A percentile compares a stretch with the other conserved stretches of the same genome.
Evolutionary conservation across 2,797 vertebrate species (phyloP).

Genomic region (Liparis tanakae): DNA sequence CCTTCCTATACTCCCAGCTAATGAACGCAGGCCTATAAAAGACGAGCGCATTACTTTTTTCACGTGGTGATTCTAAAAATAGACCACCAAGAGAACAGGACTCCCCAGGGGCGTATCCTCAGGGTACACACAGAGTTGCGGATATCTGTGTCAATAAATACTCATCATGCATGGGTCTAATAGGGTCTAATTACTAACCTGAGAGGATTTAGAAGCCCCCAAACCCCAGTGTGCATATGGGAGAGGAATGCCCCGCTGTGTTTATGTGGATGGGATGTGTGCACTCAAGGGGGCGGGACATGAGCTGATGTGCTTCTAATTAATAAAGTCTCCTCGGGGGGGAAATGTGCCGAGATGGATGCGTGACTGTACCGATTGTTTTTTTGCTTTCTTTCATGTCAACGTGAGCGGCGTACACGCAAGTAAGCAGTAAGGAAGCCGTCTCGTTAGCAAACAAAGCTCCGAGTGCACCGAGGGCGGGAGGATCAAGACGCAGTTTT

Average conservation of each 20-base stretch:
- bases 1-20: conserved; percentile 13
- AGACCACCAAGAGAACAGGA: conserved; percentile 52
- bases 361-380: conserved; percentile 21
- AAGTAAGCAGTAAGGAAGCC: conserved; percentile 22
- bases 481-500: background rate
- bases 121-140: conserved; percentile 32
- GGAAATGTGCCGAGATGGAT: conserved; percentile 26
- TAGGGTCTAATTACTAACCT: conserved; percentile 76
- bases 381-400: conserved; percentile 36
- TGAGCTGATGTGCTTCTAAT: conserved; percentile 64
- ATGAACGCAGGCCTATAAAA: conserved; percentile 50
- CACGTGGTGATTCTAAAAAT: conserved; percentile 53
- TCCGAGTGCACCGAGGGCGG: conserved; percentile 5
- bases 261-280: conserved; percentile 62
- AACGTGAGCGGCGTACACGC: conserved; percentile 6
- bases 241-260: conserved; percentile 67
- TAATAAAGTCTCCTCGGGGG: conserved; percentile 58
- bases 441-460: conserved; percentile 33
- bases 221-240: conserved; percentile 59
- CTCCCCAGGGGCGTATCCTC: conserved; percentile 40
- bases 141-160: conserved; percentile 74
- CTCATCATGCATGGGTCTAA: conserved; percentile 65
- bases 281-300: conserved; percentile 21
- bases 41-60: conserved; percentile 33
- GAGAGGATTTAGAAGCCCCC: conserved; percentile 57